Evolutionary conservation across 2,888 invertebrate genomes (phyloP), one percentile per base, ranked within the genome.

Genomic region (Serrognathus titanus): DNA sequence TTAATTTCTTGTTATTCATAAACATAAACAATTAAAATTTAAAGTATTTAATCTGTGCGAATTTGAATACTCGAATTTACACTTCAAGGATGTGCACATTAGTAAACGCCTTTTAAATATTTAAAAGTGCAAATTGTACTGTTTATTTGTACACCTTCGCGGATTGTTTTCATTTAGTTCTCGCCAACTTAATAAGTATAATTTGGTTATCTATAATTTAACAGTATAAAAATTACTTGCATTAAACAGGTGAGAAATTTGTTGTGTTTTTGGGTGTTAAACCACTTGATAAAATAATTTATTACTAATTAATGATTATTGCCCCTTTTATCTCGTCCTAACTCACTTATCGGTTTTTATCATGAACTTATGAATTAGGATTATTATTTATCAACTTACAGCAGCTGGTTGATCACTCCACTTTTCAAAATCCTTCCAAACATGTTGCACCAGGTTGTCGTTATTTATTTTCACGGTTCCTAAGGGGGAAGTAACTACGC

Each of bases 391-490:
- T 31, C 24, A 31, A 83, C 85, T 85, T 78, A 88, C 88, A 78
- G 86, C 79, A 56, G 84, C 83, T 24, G 86, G 83, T 61, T 81
- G 77, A 63, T 85, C 82, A 8, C 81, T 75, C 81, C 83, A 85
- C 58, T 81, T 69, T 46, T 82, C 81, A 31, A 79, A 65, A 63
- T 83, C 80, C 60, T 79, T 77, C 77, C 84, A 87, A 54, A 87
- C 75, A 72, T 80, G 80, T 38, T 88, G 82, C 24, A 84, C 81
- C 54, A 87, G 71, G 50, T 82, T 80, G 69, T 82, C 80, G 47
- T 82, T 81, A 0, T 84, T 83, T 57, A 83, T 75, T 62, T 79
- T 75, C 24, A 82, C 79, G 63, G 81, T 79, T 61, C 82, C 83
- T 70, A 82, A 82, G 1, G 78, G 78, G 13, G 82, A 82, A 58